phyloP scores from a whole-genome alignment of 1,140 invertebrate species.

The Penaeus chinensis region DNA sequence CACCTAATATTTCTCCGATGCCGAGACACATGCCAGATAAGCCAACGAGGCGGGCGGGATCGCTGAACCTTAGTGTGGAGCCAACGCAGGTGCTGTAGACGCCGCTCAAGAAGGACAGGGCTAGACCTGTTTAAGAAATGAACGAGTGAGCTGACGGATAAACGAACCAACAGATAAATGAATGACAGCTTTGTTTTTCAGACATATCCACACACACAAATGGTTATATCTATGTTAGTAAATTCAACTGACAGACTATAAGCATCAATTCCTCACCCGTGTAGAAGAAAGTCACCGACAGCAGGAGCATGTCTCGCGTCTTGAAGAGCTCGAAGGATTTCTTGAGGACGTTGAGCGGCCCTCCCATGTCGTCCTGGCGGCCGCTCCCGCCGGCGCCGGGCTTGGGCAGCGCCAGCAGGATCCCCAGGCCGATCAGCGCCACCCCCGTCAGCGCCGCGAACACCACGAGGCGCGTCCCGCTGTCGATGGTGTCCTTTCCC shows the following conservation, averaged over 20 bases:
- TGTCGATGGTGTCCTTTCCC: conserved; percentile 79
- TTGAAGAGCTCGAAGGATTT: conserved; percentile 81
- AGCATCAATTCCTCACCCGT: conserved; percentile 74
- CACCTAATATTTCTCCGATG: conserved; percentile 89
- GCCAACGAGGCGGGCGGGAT: conserved; percentile 86
- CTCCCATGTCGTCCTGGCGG: conserved; percentile 1
- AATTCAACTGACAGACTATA: no score
- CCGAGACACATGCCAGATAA: conserved; percentile 94
- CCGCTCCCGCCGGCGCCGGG: conserved; percentile 54
- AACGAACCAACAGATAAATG: no score
- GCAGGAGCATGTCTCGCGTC: conserved; percentile 85
- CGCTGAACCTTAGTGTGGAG: conserved; percentile 66
- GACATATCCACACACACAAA: no score
- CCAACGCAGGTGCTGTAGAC: conserved; percentile 79
- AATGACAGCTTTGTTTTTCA: no score
- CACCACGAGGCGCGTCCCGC: conserved; percentile 77
- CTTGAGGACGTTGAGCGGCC: conserved; percentile 72
- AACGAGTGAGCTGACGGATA: no score
- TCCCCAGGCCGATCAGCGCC: conserved; percentile 76
- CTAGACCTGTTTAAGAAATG: conserved; percentile 76
- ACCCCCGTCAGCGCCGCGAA: conserved; percentile 79
- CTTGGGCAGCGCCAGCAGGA: conserved; percentile 75
- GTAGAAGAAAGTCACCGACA: conserved; percentile 89
- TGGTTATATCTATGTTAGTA: no score
- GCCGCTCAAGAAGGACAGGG: conserved; percentile 92